Base-by-base conservation (phyloP, 2,797 vertebrate genomes). In the Oryzias sinensis region DNA sequence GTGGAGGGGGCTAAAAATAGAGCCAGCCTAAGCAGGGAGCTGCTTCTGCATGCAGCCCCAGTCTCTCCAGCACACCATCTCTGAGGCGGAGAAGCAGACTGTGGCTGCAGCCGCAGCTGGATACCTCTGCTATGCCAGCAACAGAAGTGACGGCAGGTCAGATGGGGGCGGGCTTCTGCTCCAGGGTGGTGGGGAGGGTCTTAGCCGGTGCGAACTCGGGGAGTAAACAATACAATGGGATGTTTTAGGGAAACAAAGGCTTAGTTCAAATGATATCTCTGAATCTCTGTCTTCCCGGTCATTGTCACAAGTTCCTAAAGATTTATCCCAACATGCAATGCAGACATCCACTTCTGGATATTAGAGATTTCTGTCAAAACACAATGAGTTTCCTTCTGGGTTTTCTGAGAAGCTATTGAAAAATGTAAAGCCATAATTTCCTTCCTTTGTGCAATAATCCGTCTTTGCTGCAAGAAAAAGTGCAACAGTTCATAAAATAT, bases 1-100 rank as follows among this genome's bases (percentile, higher is more conserved):
- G 83, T 72, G 33, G 33, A 37, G 33, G 33, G 33, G 33, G 72
- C 83, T 90, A 89, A 84, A 90, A 90, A 91, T 90, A 91, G 89
- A 84, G 80, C 68, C 58, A 61, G 89, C 88, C 86, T 85, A 87
- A 85, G 84, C 83, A 75, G 53, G 79, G 79, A 88, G 78, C 86
- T 84, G 84, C 89, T 90, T 90, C 79, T 84, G 88, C 89, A 90
- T 90, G 88, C 90, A 90, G 85, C 76, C 87, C 72, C 72, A 80
- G 84, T 85, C 85, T 84, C 87, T 83, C 80, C 62, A 81, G 74
- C 85, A 85, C 87, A 80, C 60, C 80, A 73, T 82, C 78, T 72
- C 76, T 62, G 72, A 79, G 78, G 81, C 78, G 72, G 74, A 27
- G 46, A 83, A 79, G 74, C 83, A 75, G 68, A 71, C 65, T 76